phyloP scores from a whole-genome alignment of 2,888 invertebrate species.

The Eudemis profundana region DNA sequence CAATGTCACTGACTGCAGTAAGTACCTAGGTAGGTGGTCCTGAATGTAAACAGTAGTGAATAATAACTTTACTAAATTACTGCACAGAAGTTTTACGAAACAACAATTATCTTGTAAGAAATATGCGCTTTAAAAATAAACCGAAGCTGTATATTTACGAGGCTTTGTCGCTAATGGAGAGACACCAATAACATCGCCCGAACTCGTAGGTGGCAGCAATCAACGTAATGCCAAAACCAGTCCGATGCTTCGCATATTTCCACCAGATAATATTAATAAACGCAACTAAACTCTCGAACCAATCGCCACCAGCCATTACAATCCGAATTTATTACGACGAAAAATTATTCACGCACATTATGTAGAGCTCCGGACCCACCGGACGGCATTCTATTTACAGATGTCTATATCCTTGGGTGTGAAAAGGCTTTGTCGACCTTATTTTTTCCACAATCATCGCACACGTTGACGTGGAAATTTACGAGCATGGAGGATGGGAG shows the following conservation, averaged over 20 bases:
- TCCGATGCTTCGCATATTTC: constrained; percentile 60
- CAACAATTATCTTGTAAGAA: constrained; percentile 40
- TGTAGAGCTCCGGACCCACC: constrained; percentile 54
- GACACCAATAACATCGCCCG: constrained; percentile 61
- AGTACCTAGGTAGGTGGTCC: constrained; percentile 32
- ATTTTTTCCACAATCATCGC: constrained; percentile 82
- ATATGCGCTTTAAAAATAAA: constrained; percentile 64
- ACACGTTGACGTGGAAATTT: constrained; percentile 84
- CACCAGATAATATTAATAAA: constrained; percentile 67
- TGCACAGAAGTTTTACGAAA: constrained; percentile 18
- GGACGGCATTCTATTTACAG: constrained; percentile 53
- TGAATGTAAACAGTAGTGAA: constrained; percentile 29
- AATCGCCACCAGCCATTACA: constrained; percentile 79
- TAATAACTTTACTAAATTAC: constrained; percentile 31
- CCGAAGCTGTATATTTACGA: constrained; percentile 61
- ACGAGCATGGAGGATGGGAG: constrained; percentile 83
- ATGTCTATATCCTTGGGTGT: constrained; percentile 69
- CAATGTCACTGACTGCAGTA: constrained; percentile 14
- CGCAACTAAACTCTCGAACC: constrained; percentile 72
- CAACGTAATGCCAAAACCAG: constrained; percentile 71
- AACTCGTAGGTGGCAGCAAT: constrained; percentile 70
- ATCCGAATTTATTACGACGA: constrained; percentile 83
- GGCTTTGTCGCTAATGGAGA: constrained; percentile 61
- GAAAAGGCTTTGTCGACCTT: constrained; percentile 79
- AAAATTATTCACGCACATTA: constrained; percentile 83